Conservation (phyloP, 2,113 vertebrate species). For the Machaerirhynchus nigripectus region DNA sequence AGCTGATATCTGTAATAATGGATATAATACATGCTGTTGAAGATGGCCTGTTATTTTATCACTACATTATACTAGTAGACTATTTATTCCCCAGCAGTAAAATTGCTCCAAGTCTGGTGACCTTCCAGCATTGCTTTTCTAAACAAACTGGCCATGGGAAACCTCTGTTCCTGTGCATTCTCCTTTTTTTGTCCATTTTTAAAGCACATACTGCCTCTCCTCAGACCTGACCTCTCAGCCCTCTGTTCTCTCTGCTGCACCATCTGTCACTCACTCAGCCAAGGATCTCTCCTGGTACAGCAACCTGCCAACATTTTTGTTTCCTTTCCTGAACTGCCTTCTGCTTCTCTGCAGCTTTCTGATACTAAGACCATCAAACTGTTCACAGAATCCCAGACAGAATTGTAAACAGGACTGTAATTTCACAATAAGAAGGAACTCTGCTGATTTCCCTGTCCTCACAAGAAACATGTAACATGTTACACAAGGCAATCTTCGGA, state of each 20-base stretch:
- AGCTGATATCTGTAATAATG: neutral
- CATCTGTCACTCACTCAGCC: slow-evolving; percentile 41
- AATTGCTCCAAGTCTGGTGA: neutral
- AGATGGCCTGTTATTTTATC: neutral
- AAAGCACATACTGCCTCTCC: neutral
- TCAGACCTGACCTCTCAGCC: slow-evolving; percentile 6
- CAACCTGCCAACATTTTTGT: slow-evolving; percentile 34
- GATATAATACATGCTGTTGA: neutral
- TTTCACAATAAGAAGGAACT: neutral
- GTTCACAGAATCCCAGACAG: neutral
- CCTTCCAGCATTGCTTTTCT: neutral
- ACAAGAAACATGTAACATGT: too few relatives aligned
- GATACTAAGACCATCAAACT: neutral
- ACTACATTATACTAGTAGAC: neutral
- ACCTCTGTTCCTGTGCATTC: neutral
- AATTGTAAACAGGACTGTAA: neutral
- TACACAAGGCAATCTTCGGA: neutral
- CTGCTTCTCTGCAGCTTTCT: slow-evolving; percentile 11
- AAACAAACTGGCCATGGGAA: neutral
- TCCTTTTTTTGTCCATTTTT: neutral
- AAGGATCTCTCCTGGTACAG: slow-evolving; percentile 10
- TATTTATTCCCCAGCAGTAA: neutral
- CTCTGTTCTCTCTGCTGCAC: slow-evolving; percentile 12
- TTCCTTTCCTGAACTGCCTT: slow-evolving; percentile 25
- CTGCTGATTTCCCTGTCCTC: neutral